These are phyloP conservation scores for Thunnus albacares DNA, from an alignment of 2,797 vertebrate species.

Conservation along the genomic window DNA sequence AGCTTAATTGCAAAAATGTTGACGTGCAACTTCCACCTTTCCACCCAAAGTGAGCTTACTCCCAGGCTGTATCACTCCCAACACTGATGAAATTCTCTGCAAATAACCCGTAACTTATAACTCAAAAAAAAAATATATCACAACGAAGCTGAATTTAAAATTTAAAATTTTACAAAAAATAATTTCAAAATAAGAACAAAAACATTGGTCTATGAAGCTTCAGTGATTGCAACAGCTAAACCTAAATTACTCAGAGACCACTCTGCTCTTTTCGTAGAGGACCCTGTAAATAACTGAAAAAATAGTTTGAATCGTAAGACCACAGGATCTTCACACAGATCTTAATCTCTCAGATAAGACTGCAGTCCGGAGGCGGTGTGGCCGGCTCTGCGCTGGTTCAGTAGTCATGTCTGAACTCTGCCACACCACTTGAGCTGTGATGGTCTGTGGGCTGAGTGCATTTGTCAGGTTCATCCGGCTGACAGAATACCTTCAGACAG, in stretches of 20 bases:
- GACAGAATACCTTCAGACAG: slow-evolving; percentile 79
- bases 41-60: not conserved
- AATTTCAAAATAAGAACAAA: not conserved
- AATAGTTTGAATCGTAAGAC: slow-evolving; percentile 14
- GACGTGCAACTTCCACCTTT: not conserved
- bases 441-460: slow-evolving; percentile 68
- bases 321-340: slow-evolving; percentile 16
- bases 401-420: slow-evolving; percentile 60
- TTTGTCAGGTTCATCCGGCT: slow-evolving; percentile 77
- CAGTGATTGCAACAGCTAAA: not conserved
- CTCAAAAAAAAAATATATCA: not conserved
- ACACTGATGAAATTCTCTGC: not conserved
- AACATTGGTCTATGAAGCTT: not conserved
- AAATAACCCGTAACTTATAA: slow-evolving; percentile 4
- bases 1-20: not conserved
- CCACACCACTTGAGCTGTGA: slow-evolving; percentile 70
- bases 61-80: not conserved
- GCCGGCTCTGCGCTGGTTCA: slow-evolving; percentile 35
- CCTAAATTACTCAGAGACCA: slow-evolving; percentile 1
- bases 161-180: not conserved
- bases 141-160: no score
- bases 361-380: slow-evolving; percentile 16
- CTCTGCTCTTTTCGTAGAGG: not conserved
- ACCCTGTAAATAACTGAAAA: slow-evolving; percentile 9
- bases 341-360: slow-evolving; percentile 24